These are phyloP conservation scores for Drosophila lacteicornis DNA, from an alignment of 1,140 invertebrate species.

Conservation along the genomic window DNA sequence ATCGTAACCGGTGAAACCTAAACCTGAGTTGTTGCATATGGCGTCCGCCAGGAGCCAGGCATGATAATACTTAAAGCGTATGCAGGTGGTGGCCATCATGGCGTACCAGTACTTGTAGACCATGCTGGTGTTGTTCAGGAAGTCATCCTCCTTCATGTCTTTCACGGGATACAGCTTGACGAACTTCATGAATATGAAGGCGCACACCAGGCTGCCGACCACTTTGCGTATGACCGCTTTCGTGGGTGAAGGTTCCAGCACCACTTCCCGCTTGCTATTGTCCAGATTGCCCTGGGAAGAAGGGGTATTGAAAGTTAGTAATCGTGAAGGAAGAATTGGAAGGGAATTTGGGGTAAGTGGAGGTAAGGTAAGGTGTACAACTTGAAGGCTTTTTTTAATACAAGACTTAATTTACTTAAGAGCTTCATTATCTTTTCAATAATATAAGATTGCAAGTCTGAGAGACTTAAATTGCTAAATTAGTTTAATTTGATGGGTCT, in stretches of 20 bases:
- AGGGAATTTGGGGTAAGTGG: no score
- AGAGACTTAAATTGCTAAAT: background rate
- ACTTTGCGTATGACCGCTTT: constrained; percentile 89
- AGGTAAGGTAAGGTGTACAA: background rate
- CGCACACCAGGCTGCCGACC: constrained; percentile 87
- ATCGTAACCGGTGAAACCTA: constrained; percentile 95
- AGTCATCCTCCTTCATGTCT: constrained; percentile 89
- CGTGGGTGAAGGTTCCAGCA: constrained; percentile 88
- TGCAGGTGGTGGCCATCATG: constrained; percentile 90
- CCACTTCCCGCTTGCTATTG: constrained; percentile 84
- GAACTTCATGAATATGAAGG: constrained; percentile 88
- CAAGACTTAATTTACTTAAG: background rate
- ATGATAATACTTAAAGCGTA: constrained; percentile 97
- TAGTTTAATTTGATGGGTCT: no score
- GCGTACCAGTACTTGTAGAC: constrained; percentile 89
- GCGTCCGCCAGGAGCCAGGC: constrained; percentile 98
- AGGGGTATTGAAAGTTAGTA: background rate
- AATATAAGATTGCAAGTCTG: background rate
- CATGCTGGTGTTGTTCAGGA: constrained; percentile 87
- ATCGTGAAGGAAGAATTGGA: background rate
- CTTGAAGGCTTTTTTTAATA: no score
- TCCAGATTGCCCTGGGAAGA: constrained; percentile 77
- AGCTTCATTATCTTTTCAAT: background rate
- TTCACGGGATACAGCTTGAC: constrained; percentile 88
- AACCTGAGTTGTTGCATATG: constrained; percentile 96